Evolutionary conservation across 2,888 invertebrate species (phyloP).

Genomic region (Cheilosia soror): DNA sequence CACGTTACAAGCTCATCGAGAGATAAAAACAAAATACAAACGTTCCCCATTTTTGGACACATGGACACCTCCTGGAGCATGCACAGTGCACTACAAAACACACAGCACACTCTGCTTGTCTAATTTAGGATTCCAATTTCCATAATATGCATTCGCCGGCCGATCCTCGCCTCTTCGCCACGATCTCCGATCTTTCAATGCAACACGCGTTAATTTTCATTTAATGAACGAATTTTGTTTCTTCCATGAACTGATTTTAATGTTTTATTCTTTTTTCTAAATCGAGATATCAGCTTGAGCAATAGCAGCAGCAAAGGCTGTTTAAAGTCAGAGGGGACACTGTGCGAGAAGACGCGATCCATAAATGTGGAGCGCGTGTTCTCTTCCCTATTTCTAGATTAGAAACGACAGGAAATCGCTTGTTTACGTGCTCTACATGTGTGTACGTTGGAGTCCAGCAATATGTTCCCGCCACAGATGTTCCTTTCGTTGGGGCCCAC

Average conservation of each 20-base stretch:
- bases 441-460: constrained; percentile 58
- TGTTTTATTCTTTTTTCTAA: constrained; percentile 53
- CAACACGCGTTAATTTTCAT: constrained; percentile 70
- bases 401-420: constrained; percentile 74
- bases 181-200: constrained; percentile 49
- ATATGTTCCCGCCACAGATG: constrained; percentile 52
- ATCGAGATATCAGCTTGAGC: constrained; percentile 60
- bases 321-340: constrained; percentile 26
- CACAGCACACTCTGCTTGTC: constrained; percentile 39
- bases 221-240: constrained; percentile 68
- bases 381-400: constrained; percentile 70
- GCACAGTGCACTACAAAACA: background rate
- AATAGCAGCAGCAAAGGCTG: background rate
- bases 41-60: constrained; percentile 54
- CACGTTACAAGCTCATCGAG: constrained; percentile 47
- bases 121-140: constrained; percentile 53
- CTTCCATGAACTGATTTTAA: constrained; percentile 67
- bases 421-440: constrained; percentile 71
- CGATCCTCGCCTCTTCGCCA: constrained; percentile 1
- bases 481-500: constrained; percentile 63
- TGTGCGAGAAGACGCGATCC: constrained; percentile 24
- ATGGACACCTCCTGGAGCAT: constrained; percentile 63
- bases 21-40: constrained; percentile 48
- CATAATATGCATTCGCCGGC: constrained; percentile 13
- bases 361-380: constrained; percentile 65